Evolutionary conservation across 2,797 vertebrate species (phyloP).

Genomic region (Muraenolepis orangiensis): DNA sequence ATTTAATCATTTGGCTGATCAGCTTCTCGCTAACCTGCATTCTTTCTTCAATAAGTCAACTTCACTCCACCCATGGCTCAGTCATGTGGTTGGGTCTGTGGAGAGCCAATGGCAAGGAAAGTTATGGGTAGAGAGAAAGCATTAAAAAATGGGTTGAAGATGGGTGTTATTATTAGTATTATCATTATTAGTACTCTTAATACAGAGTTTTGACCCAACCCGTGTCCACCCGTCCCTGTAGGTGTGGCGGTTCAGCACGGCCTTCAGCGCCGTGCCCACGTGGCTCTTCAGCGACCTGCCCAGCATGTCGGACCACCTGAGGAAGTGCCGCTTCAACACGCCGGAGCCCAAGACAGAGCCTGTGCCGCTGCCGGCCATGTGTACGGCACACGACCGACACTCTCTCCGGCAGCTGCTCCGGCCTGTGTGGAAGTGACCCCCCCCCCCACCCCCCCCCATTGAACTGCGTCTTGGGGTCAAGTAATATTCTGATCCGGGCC

Average conservation of each 20-base stretch:
- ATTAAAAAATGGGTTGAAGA: no score
- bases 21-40: not conserved
- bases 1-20: not conserved
- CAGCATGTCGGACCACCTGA: slow-evolving; percentile 96
- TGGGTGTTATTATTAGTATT: no score
- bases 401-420: slow-evolving; percentile 85
- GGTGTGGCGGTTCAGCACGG: slow-evolving; percentile 98
- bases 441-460: not conserved
- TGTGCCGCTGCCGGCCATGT: slow-evolving; percentile 93
- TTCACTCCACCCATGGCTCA: no score
- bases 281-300: slow-evolving; percentile 92
- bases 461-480: not conserved
- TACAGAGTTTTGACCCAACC: not conserved
- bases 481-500: no score
- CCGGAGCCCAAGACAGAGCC: slow-evolving; percentile 88
- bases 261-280: slow-evolving; percentile 88
- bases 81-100: no score
- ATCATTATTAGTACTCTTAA: no score
- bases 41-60: not conserved
- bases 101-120: no score
- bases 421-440: slow-evolving; percentile 54
- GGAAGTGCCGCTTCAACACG: slow-evolving; percentile 88
- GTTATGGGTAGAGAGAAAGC: no score
- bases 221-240: slow-evolving; percentile 45
- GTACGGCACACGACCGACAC: slow-evolving; percentile 84